Evolutionary conservation across 2,888 invertebrate genomes (phyloP).

Genomic region (Eupeodes latifasciatus): DNA sequence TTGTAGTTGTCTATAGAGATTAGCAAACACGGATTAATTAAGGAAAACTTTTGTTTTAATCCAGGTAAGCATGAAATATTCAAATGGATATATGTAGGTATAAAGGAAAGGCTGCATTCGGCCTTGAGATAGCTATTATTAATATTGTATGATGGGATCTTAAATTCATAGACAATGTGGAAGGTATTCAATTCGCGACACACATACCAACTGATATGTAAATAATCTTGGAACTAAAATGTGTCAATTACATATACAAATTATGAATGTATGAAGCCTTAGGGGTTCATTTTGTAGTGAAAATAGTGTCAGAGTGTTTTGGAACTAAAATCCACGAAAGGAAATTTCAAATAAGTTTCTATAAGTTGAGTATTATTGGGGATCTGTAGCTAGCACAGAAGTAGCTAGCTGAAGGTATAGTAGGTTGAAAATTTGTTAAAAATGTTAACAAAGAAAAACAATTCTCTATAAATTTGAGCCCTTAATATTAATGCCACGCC

Average conservation of each 20-base stretch:
- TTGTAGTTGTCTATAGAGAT: background rate
- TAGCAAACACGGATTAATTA: slow-evolving; percentile 16
- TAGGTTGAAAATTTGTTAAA: too few species aligned
- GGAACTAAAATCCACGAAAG: too few species aligned
- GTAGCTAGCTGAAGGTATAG: too few species aligned
- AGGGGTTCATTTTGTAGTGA: too few species aligned
- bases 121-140: slow-evolving; percentile 31
- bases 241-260: background rate
- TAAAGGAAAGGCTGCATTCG: background rate
- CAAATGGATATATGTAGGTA: background rate
- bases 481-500: too few species aligned
- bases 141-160: background rate
- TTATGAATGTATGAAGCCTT: too few species aligned
- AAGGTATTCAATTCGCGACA: background rate
- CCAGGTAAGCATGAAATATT: slow-evolving; percentile 37
- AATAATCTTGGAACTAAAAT: background rate
- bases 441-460: too few species aligned
- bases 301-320: too few species aligned
- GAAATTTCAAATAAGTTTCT: too few species aligned
- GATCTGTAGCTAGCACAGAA: too few species aligned
- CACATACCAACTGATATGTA: background rate
- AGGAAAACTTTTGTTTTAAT: slow-evolving; percentile 22
- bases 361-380: too few species aligned
- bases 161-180: background rate
- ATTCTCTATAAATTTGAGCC: too few species aligned